Evolutionary conservation across 2,888 invertebrate species (phyloP).

Genomic region (Aspidiotus rigidus): DNA sequence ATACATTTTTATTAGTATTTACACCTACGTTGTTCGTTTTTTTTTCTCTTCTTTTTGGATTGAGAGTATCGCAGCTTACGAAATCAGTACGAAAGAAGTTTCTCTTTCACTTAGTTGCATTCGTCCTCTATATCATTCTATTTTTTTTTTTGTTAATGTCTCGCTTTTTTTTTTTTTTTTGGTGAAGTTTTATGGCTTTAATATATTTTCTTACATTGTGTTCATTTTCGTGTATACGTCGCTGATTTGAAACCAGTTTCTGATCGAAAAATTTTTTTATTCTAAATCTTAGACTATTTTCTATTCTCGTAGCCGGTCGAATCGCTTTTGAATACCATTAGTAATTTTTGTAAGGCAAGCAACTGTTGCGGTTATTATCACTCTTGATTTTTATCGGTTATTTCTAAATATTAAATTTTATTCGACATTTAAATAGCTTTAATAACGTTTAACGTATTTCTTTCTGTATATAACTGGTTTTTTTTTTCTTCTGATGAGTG

Average conservation of each 20-base stretch:
- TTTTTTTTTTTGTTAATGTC: not conserved
- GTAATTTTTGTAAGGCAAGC: not conserved
- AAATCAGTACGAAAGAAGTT: too few relatives aligned
- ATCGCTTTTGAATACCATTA: conserved; percentile 4
- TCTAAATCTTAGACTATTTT: too few relatives aligned
- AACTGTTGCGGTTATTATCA: conserved; percentile 4
- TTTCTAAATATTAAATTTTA: conserved; percentile 4
- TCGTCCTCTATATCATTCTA: not conserved
- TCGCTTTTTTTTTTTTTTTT: not conserved
- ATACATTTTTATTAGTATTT: conserved; percentile 1
- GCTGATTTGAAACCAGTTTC: conserved; percentile 4
- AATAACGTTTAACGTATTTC: conserved; percentile 2
- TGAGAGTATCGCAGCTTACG: too few relatives aligned
- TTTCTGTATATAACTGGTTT: not conserved
- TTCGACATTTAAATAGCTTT: conserved; percentile 4
- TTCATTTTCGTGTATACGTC: not conserved
- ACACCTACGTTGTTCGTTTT: not conserved
- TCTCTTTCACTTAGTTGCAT: too few relatives aligned
- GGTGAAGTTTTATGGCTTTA: not conserved
- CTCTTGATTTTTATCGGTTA: conserved; percentile 3
- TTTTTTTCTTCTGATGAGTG: not conserved
- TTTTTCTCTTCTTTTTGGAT: not conserved
- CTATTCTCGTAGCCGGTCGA: not conserved
- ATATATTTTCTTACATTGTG: not conserved
- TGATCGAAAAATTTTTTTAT: not conserved